These are phyloP conservation scores for Capreolus pygargus DNA, from an alignment of 2,113 vertebrate genomes.

Conservation along the genomic window DNA sequence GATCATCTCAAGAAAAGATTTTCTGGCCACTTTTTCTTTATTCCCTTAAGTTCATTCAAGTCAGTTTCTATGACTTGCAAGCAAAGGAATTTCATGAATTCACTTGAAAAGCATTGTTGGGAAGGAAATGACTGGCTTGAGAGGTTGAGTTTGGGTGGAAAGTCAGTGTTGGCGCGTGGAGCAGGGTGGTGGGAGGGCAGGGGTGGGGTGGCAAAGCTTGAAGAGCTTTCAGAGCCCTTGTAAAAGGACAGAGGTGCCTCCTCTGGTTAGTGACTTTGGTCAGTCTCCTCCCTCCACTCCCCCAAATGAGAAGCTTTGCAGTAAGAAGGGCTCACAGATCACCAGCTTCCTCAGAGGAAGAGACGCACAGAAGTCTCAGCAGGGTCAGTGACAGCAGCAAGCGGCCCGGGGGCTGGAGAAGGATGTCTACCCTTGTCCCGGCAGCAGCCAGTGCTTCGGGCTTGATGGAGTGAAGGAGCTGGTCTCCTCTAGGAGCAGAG, in stretches of 20 bases:
- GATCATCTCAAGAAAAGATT: background rate
- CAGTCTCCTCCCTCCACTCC: background rate
- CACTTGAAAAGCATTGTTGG: background rate
- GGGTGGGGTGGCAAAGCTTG: background rate
- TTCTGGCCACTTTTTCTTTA: background rate
- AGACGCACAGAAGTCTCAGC: background rate
- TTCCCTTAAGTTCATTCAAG: background rate
- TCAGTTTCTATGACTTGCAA: background rate
- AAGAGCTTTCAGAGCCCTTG: background rate
- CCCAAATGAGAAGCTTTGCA: background rate
- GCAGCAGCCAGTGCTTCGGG: background rate
- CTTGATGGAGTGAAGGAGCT: too few species aligned
- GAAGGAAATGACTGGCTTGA: background rate
- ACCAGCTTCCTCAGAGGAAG: background rate
- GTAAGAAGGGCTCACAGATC: background rate
- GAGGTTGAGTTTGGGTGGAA: background rate
- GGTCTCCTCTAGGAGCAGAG: background rate
- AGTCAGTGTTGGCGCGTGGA: background rate
- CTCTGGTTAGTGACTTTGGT: background rate
- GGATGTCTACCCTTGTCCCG: background rate
- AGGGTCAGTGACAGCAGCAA: background rate
- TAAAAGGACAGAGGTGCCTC: background rate
- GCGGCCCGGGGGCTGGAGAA: accelerated
- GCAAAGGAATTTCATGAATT: background rate
- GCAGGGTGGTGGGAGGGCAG: background rate